Evolutionary conservation across 2,888 invertebrate species (phyloP).

Genomic region (Drosophila quinaria): DNA sequence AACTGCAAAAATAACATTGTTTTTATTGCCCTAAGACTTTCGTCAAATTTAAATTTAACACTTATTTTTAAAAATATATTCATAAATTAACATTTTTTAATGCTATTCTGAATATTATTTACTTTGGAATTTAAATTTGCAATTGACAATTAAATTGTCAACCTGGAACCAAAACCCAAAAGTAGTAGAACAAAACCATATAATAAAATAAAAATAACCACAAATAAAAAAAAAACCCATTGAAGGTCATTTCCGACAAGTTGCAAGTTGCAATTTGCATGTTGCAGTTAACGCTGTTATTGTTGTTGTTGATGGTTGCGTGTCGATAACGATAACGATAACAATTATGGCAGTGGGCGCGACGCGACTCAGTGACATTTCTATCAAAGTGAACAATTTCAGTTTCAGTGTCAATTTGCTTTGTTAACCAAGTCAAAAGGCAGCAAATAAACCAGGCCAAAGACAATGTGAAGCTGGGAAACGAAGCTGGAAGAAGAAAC

Average conservation of each 20-base stretch:
- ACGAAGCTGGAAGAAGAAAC: conserved; percentile 10
- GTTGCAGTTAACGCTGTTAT: conserved; percentile 11
- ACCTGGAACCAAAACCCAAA: no score
- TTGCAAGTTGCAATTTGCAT: conserved; percentile 48
- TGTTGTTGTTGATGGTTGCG: conserved; percentile 14
- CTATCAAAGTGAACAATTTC: conserved; percentile 38
- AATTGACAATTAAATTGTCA: no score
- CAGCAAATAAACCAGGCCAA: conserved; percentile 28
- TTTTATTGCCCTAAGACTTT: no score
- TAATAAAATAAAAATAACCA: no score
- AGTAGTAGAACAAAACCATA: no score
- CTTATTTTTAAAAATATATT: no score
- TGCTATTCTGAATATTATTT: no score
- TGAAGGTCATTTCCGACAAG: conserved; percentile 13
- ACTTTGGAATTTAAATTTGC: no score
- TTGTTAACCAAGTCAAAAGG: conserved; percentile 13
- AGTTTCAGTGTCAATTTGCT: conserved; percentile 35
- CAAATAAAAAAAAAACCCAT: not conserved
- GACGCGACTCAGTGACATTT: conserved; percentile 46
- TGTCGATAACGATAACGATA: conserved; percentile 48
- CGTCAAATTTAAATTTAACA: no score
- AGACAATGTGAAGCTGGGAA: conserved; percentile 16
- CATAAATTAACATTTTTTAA: no score
- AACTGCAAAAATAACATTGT: no score
- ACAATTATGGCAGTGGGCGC: conserved; percentile 30